Evolutionary conservation across 2,888 invertebrate genomes (phyloP), one percentile per base, ranked within the genome.

Genomic region (Sesamia inferens): DNA sequence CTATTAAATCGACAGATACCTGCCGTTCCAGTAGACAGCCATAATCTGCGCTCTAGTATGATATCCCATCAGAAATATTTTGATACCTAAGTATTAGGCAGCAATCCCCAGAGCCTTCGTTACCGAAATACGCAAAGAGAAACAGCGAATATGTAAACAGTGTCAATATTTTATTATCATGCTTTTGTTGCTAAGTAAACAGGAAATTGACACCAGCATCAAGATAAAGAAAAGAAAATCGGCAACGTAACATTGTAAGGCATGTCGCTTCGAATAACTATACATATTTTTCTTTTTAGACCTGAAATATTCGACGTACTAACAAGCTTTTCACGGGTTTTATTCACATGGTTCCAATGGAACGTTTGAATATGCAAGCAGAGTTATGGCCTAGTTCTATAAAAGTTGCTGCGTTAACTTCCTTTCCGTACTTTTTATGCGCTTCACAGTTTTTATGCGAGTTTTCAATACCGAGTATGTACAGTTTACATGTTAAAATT

Each of bases 31-130:
- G 74, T 39, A 83, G 81, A 82, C 83, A 84, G 68, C 74, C 76
- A 79, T 89, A 88, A 89, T 89, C 88, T 88, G 82, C 70, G 72
- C 71, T 65, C 64, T 76, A 79, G 62, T 59, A 81, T 81, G 74
- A 78, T 84, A 88, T 88, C 88, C 87, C 87, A 85, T 84, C 80
- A 88, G 89, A 88, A 86, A 90, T 89, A 87, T 88, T 89, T 90
- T 89, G 84, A 88, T 87, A 86, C 84, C 86, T 88, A 77, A 83
- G 85, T 81, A 85, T 86, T 86, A 84, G 76, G 77, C 74, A 74
- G 70, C 86, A 88, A 88, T 88, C 90, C 89, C 89, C 67, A 66
- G 85, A 81, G 90, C 81, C 85, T 86, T 87, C 74, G 88, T 88
- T 90, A 88, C 85, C 77, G 71, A 81, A 84, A 88, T 77, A 81